These are phyloP conservation scores for Crocuta crocuta DNA, from an alignment of 2,113 vertebrate species.

Conservation along the genomic window DNA sequence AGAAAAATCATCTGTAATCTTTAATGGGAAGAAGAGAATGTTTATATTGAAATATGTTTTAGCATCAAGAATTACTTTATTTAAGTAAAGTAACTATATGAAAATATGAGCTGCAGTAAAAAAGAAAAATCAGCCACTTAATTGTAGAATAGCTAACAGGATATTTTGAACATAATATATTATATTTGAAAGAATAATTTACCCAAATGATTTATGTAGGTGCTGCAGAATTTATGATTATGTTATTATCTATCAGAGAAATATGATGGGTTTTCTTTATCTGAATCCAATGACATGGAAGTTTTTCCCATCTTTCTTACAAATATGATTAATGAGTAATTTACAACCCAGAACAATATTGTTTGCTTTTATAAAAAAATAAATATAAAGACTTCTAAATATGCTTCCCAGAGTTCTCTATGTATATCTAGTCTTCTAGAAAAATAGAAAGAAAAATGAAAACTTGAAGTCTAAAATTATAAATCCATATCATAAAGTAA, in stretches of 20 bases:
- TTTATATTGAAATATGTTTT: constrained; percentile 34
- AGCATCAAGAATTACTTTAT: background rate
- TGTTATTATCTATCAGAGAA: constrained; percentile 65
- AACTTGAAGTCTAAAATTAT: background rate
- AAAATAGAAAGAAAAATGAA: background rate
- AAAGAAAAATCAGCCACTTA: constrained; percentile 47
- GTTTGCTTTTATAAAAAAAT: background rate
- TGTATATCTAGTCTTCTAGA: background rate
- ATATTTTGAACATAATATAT: background rate
- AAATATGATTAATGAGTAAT: constrained; percentile 45
- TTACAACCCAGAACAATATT: background rate
- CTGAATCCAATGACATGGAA: background rate
- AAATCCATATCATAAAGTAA: background rate
- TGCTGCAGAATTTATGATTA: background rate
- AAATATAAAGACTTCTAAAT: background rate
- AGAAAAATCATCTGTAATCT: background rate
- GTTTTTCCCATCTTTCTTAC: background rate
- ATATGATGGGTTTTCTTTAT: background rate
- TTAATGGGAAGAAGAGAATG: constrained; percentile 25
- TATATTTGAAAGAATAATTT: constrained; percentile 56
- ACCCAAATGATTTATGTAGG: constrained; percentile 13
- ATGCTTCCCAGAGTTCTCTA: background rate
- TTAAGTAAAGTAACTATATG: constrained; percentile 22
- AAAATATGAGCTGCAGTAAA: background rate
- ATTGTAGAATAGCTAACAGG: background rate